These are phyloP conservation scores for Gallinago stenura DNA, from an alignment of 2,797 vertebrate species.

Conservation along the genomic window DNA sequence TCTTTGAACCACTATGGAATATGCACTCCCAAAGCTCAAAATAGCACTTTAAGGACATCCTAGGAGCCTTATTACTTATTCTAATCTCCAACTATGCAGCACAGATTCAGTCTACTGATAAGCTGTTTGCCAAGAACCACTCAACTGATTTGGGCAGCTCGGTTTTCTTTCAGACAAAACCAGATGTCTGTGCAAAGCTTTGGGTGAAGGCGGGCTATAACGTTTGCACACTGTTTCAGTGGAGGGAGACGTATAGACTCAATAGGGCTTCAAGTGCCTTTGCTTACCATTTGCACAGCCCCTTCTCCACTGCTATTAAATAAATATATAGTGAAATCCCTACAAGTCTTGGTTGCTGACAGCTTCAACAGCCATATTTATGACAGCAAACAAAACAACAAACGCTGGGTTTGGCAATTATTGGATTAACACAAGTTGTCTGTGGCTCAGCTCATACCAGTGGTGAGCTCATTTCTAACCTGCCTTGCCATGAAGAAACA, in stretches of 20 bases:
- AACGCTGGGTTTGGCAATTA: neutral
- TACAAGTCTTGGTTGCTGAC: neutral
- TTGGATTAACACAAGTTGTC: neutral
- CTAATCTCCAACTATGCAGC: conserved; percentile 40
- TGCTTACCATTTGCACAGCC: neutral
- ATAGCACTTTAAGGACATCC: conserved; percentile 10
- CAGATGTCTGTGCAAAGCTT: neutral
- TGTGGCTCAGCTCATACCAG: neutral
- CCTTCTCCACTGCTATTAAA: neutral
- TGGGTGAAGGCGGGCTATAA: neutral
- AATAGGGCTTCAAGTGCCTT: neutral
- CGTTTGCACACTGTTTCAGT: neutral
- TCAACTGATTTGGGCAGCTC: neutral
- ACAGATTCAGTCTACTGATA: conserved; percentile 9
- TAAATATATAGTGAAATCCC: neutral
- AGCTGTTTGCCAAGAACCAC: neutral
- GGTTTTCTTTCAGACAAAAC: neutral
- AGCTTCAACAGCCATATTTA: neutral
- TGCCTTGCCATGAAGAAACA: neutral
- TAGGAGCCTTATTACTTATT: conserved; percentile 30
- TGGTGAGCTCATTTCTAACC: neutral
- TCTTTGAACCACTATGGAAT: neutral
- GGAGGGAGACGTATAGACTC: neutral
- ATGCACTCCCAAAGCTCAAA: conserved; percentile 24
- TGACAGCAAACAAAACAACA: neutral